phyloP scores from a whole-genome alignment of 1,140 invertebrate genomes.

The Bombus polaris region DNA sequence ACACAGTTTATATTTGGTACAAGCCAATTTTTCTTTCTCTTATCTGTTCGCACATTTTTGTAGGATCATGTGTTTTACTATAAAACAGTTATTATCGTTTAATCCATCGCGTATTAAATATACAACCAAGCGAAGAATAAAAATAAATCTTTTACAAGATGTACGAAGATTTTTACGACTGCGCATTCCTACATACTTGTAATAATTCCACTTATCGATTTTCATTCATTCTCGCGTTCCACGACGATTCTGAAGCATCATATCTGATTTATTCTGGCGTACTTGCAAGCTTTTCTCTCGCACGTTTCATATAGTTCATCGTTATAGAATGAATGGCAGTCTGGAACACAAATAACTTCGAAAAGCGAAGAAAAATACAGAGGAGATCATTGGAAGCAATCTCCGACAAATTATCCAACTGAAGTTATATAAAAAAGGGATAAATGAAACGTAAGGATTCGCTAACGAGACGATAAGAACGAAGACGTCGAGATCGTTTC shows the following conservation, averaged over 20 bases:
- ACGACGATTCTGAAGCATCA: too few relatives aligned
- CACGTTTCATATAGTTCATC: too few relatives aligned
- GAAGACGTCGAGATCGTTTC: neutral
- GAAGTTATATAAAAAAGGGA: neutral
- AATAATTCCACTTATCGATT: too few relatives aligned
- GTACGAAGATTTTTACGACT: neutral
- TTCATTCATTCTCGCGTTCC: too few relatives aligned
- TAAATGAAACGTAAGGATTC: neutral
- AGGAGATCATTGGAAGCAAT: constrained; percentile 12
- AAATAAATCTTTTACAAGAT: neutral
- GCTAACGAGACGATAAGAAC: neutral
- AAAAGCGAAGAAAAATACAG: constrained; percentile 12
- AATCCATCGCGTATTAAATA: neutral
- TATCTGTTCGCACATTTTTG: neutral
- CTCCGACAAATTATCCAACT: constrained; percentile 25
- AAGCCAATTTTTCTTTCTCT: neutral
- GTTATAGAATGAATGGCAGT: constrained; percentile 8
- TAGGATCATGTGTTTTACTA: neutral
- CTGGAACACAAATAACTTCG: neutral
- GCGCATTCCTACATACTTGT: too few relatives aligned
- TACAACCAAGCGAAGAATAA: neutral
- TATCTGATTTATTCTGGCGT: too few relatives aligned
- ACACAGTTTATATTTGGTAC: neutral
- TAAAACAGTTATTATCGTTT: too few relatives aligned
- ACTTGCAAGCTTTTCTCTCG: too few relatives aligned